Base-by-base conservation (phyloP, 2,797 vertebrate species). In the Lacerta agilis region DNA sequence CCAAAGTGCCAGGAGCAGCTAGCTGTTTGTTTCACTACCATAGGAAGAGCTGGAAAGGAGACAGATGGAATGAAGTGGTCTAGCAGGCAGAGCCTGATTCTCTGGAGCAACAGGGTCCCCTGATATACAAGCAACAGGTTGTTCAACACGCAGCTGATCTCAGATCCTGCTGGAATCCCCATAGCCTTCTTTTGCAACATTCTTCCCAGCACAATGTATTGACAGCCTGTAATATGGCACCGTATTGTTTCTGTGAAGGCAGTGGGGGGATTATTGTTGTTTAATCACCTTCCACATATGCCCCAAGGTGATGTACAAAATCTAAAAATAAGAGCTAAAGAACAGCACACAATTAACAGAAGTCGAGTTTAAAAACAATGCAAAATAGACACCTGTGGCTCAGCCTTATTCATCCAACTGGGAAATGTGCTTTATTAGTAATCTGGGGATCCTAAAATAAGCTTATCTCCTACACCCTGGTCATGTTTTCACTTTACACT, bases 41-140 rank as follows among this genome's bases (percentile, higher is more conserved):
- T 0, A 23, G 78, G 86, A 93, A 64, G 85, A 83, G 88, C 25
- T 66, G 67, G 75, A 79, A 38, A 66, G 58, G n/a, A 80, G 69
- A 66, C 49, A 83, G 20, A 36, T 72, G 69, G 29, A 49, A 66
- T 66, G 88, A 94, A 94, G 93, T 36, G 0, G 94, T 83, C 0
- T 45, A 94, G 94, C 92, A 76, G 89, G 94, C 91, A 25, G 87
- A 93, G 92, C 92, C 93, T 83, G 94, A 93, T 92, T 1, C 9
- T 4, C 93, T 20, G 86, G 89, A 91, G 92, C 86, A 2, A 77
- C 78, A 3, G 1, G 89, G 84, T 92, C 87, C 83, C 90, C 20
- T 49, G 72, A 83, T 79, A 88, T 36, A 72, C 0, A 0, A 8
- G 20, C 33, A 3, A 0, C 0, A 58, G 25, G 45, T 79, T 83